Evolutionary conservation across 2,113 vertebrate genomes (phyloP).

Genomic region (Colistium nudipinnis): DNA sequence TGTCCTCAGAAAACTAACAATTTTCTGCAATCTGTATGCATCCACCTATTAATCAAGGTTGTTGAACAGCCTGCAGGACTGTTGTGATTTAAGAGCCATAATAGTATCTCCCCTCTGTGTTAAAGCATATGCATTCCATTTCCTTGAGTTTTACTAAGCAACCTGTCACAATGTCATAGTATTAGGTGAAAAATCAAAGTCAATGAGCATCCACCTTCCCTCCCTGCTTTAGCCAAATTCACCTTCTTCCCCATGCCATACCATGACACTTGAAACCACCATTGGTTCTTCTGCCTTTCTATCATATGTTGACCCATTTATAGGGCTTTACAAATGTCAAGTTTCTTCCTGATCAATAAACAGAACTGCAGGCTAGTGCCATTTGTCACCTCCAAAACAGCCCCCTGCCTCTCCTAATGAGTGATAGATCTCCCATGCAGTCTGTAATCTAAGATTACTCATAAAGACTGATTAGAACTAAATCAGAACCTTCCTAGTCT

Average conservation of each 20-base stretch:
- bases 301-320: slow-evolving; percentile 21
- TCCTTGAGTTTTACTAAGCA: slow-evolving; percentile 88
- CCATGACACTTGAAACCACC: slow-evolving; percentile 6
- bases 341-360: slow-evolving; percentile 63
- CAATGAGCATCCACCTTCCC: slow-evolving; percentile 81
- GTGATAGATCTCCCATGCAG: slow-evolving; percentile 57
- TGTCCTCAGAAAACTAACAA: slow-evolving; percentile 70
- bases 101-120: slow-evolving; percentile 87
- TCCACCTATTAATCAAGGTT: slow-evolving; percentile 90
- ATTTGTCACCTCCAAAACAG: slow-evolving; percentile 61
- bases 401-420: slow-evolving; percentile 51
- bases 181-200: slow-evolving; percentile 92
- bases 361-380: slow-evolving; percentile 46
- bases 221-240: slow-evolving; percentile 71
- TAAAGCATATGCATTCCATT: slow-evolving; percentile 91
- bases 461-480: slow-evolving; percentile 76
- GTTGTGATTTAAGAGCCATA: slow-evolving; percentile 91
- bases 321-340: slow-evolving; percentile 44
- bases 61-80: slow-evolving; percentile 85
- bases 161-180: slow-evolving; percentile 89
- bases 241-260: background rate
- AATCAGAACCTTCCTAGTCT: slow-evolving; percentile 61
- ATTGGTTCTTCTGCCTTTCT: slow-evolving; percentile 29
- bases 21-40: slow-evolving; percentile 85
- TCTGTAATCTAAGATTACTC: slow-evolving; percentile 66